A percentile compares a stretch with the other conserved stretches of the same genome.
phyloP scores from a whole-genome alignment of 2,113 vertebrate genomes.

The Alosa alosa region DNA sequence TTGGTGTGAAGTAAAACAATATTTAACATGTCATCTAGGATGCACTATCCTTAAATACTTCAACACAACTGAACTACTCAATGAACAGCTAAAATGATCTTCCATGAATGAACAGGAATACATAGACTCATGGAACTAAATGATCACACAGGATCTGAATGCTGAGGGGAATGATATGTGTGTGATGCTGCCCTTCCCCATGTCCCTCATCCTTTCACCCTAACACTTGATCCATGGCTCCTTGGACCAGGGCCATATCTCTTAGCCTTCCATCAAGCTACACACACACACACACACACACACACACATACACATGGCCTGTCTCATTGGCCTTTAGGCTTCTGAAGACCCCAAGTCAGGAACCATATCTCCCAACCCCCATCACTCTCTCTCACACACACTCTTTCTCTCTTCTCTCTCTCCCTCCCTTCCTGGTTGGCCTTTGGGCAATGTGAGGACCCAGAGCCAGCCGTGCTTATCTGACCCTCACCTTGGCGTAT shows the following conservation, averaged over 20 bases:
- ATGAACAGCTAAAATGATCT: neutral
- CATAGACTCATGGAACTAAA: neutral
- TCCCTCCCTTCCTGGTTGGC: neutral
- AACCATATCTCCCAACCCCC: neutral
- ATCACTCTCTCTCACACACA: neutral
- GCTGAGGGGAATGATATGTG: slow-evolving; percentile 46
- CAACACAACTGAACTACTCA: neutral
- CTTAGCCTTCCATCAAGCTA: slow-evolving; percentile 16
- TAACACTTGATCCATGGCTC: slow-evolving; percentile 73
- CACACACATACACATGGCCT: slow-evolving; percentile 50
- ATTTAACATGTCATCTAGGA: neutral
- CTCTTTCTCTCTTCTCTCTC: neutral
- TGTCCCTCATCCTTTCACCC: slow-evolving; percentile 62
- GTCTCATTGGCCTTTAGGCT: slow-evolving; percentile 68
- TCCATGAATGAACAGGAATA: neutral
- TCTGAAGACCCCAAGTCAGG: slow-evolving; percentile 58
- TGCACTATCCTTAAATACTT: neutral
- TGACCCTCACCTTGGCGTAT: slow-evolving; percentile 83
- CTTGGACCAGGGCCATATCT: slow-evolving; percentile 39
- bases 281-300: slow-evolving; percentile 35
- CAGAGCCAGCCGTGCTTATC: slow-evolving; percentile 73
- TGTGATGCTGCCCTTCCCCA: slow-evolving; percentile 54
- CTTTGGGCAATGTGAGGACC: neutral
- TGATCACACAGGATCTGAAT: slow-evolving; percentile 39
- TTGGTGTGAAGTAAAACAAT: neutral